Evolutionary conservation across 2,888 invertebrate genomes (phyloP).

Genomic region (Dicranocentrus wangi): DNA sequence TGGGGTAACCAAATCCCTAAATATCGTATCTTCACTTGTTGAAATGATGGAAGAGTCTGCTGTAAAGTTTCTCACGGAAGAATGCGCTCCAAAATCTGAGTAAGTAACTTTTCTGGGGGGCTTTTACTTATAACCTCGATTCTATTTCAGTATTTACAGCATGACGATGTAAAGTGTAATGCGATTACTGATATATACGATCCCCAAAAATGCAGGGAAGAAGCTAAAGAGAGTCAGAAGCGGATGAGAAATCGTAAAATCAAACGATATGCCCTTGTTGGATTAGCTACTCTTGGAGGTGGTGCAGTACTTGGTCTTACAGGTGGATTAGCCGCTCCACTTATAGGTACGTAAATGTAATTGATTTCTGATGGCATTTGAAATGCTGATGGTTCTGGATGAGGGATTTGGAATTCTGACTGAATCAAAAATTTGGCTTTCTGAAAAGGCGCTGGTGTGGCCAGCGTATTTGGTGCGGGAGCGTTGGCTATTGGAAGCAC

Average conservation of each 20-base stretch:
- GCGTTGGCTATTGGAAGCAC: conserved; percentile 77
- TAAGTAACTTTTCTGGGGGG: conserved; percentile 56
- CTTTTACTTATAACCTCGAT: no score
- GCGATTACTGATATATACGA: no score
- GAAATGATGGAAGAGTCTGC: conserved; percentile 79
- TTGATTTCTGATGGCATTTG: no score
- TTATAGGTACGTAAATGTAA: conserved; percentile 77
- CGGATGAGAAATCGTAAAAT: conserved; percentile 77
- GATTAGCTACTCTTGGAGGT: conserved; percentile 80
- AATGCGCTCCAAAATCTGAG: conserved; percentile 72
- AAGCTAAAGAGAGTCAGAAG: conserved; percentile 76
- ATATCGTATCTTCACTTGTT: conserved; percentile 75
- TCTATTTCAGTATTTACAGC: no score
- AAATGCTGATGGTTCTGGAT: no score
- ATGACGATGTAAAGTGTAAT: no score
- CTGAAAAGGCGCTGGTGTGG: conserved; percentile 77
- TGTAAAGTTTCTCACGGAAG: conserved; percentile 77
- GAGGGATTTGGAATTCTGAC: no score
- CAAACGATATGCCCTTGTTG: conserved; percentile 80
- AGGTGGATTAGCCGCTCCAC: conserved; percentile 81
- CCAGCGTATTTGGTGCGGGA: conserved; percentile 76
- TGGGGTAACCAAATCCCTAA: conserved; percentile 77
- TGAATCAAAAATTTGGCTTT: no score
- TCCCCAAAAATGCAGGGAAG: conserved; percentile 77
- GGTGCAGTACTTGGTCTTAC: conserved; percentile 81